Evolutionary conservation across 2,797 vertebrate species (phyloP).

Genomic region (Orientallactaga sibirica): DNA sequence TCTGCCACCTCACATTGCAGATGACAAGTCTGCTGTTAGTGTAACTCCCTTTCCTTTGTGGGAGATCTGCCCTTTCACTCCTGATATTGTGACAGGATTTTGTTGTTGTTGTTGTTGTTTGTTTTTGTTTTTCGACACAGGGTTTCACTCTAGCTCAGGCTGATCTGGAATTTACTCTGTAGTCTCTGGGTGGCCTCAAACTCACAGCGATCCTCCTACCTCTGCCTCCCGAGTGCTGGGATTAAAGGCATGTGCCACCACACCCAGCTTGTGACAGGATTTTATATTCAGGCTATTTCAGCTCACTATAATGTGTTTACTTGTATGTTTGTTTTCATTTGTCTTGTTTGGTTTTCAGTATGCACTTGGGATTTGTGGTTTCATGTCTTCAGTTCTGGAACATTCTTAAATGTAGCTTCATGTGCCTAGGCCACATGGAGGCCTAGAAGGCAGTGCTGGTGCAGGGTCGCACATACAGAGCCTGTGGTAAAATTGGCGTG

Average conservation of each 20-base stretch:
- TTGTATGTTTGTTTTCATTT: constrained; percentile 38
- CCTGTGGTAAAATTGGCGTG: neutral
- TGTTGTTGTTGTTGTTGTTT: no score
- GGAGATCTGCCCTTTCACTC: neutral
- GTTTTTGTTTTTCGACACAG: no score
- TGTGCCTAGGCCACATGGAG: neutral
- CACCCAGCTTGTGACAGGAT: neutral
- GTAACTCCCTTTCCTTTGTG: constrained; percentile 42
- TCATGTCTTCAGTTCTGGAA: constrained; percentile 56
- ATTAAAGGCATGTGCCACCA: no score
- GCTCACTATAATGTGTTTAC: neutral
- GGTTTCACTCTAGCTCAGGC: no score
- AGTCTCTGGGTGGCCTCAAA: no score
- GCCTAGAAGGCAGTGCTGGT: constrained; percentile 11
- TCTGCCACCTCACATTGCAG: neutral
- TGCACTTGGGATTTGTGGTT: constrained; percentile 16
- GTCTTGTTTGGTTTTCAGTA: constrained; percentile 15
- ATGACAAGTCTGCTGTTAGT: neutral
- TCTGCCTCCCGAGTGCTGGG: no score
- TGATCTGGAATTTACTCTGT: no score
- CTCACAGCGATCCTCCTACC: no score
- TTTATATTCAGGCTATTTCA: constrained; percentile 6
- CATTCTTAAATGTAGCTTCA: neutral
- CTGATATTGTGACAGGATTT: neutral
- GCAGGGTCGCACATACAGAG: neutral